A percentile compares a stretch with the other conserved stretches of the same genome.
These are phyloP conservation scores for Dicyrtoma fusca DNA, from an alignment of 2,888 invertebrate genomes.

Conservation along the genomic window DNA sequence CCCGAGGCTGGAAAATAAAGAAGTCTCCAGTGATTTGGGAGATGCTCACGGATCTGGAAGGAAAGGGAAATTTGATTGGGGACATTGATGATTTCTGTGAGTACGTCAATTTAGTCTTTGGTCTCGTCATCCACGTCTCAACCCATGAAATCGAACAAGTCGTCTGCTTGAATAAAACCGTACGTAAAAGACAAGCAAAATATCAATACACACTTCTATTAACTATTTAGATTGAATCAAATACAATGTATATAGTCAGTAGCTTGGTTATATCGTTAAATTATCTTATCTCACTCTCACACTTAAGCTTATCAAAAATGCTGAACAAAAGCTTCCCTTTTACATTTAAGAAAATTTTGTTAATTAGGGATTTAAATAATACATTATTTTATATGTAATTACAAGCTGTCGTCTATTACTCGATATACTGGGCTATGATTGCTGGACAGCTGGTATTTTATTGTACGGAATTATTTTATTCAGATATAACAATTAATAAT, in stretches of 20 bases:
- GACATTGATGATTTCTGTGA: constrained; percentile 55
- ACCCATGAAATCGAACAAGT: constrained; percentile 36
- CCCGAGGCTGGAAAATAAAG: constrained; percentile 47
- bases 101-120: constrained; percentile 49
- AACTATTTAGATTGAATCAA: neutral
- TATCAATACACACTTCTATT: neutral
- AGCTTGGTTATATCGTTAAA: neutral
- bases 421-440: too few species aligned
- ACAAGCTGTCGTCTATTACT: too few species aligned
- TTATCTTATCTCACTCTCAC: neutral
- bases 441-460: too few species aligned
- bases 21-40: constrained; percentile 52
- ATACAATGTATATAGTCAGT: neutral
- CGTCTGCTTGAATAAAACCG: constrained; percentile 45
- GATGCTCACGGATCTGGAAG: constrained; percentile 46
- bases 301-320: too few species aligned
- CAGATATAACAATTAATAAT: too few species aligned
- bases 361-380: too few species aligned
- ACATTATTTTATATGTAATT: too few species aligned
- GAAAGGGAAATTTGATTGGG: constrained; percentile 51
- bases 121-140: constrained; percentile 38
- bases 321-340: too few species aligned
- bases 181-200: too few species aligned
- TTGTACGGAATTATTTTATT: too few species aligned
- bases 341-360: too few species aligned